Conservation (phyloP, 2,113 vertebrate species). For the Tupaia chinensis region DNA sequence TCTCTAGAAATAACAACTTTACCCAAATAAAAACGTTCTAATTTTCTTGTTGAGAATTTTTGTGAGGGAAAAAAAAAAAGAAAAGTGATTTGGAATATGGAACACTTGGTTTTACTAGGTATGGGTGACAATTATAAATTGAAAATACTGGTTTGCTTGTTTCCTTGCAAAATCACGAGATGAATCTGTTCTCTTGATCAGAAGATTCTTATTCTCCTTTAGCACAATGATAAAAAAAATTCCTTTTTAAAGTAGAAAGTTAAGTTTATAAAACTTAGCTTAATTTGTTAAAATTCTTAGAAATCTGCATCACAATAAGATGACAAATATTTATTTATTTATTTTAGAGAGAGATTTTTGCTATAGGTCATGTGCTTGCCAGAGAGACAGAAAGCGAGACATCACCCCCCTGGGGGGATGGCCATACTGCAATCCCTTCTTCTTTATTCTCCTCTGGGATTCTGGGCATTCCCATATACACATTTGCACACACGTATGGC, state of each 20-base stretch:
- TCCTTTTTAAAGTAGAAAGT: slow-evolving; percentile 6
- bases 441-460: too few species aligned
- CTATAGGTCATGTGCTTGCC: too few species aligned
- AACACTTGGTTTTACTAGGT: slow-evolving; percentile 22
- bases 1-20: background rate
- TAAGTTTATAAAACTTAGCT: background rate
- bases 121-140: background rate
- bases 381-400: too few species aligned
- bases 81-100: background rate
- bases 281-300: background rate
- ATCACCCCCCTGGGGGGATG: too few species aligned
- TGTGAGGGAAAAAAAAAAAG: background rate
- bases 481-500: too few species aligned
- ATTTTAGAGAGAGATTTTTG: too few species aligned
- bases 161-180: background rate
- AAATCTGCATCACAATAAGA: background rate
- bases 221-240: background rate
- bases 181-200: background rate
- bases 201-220: background rate
- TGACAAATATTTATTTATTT: background rate
- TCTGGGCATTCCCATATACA: too few species aligned
- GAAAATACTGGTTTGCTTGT: background rate
- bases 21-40: background rate
- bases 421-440: too few species aligned
- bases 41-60: slow-evolving; percentile 18